These are phyloP conservation scores for Zingel zingel DNA, from an alignment of 2,113 vertebrate genomes.

Conservation along the genomic window DNA sequence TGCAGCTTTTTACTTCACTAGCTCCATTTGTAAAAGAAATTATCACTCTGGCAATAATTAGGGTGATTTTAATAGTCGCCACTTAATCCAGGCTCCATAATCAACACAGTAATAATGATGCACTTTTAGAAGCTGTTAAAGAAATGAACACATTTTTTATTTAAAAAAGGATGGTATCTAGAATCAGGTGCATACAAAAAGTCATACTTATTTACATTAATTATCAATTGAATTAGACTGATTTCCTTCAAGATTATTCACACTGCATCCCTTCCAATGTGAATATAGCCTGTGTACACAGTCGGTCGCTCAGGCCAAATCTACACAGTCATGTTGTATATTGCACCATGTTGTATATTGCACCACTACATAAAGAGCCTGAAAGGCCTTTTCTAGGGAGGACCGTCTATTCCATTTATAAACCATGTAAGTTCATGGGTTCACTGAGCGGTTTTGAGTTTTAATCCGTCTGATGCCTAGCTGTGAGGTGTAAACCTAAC, in stretches of 20 bases:
- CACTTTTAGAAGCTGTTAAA: background rate
- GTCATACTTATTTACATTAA: background rate
- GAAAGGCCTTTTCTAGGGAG: background rate
- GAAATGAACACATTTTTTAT: background rate
- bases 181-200: background rate
- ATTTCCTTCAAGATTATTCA: background rate
- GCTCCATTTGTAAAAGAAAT: background rate
- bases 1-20: conserved; percentile 4
- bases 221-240: background rate
- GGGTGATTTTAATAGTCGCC: background rate
- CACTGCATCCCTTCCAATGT: background rate
- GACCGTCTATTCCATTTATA: conserved; percentile 39
- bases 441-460: conserved; percentile 42
- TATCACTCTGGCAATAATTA: background rate
- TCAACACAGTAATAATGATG: conserved; percentile 12
- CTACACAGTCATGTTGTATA: background rate
- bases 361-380: background rate
- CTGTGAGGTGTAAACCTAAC: conserved; percentile 48
- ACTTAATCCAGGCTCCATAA: background rate
- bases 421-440: conserved; percentile 50
- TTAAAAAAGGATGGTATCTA: background rate
- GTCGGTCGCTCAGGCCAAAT: background rate
- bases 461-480: conserved; percentile 56
- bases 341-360: background rate
- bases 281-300: background rate